Conservation (phyloP, 2,113 vertebrate species). For the Dunckerocampus dactyliophorus region DNA sequence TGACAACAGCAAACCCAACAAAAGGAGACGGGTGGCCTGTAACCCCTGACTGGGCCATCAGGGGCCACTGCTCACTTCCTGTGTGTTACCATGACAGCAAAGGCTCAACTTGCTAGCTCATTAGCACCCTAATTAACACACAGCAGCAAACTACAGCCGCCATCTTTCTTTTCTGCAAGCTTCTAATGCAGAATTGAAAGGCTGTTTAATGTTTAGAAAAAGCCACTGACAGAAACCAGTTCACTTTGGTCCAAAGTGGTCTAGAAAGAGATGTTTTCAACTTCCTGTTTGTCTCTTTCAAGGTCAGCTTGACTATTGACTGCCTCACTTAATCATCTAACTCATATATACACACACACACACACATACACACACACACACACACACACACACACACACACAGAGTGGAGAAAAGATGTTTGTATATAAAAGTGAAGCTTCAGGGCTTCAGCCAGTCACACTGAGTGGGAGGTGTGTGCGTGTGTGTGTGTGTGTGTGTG, state of each 20-base stretch:
- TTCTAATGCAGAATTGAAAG: too few relatives aligned
- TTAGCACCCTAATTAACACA: too few relatives aligned
- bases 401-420: slow-evolving; percentile 28
- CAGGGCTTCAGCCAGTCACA: slow-evolving; percentile 34
- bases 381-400: slow-evolving; percentile 10
- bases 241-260: neutral
- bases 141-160: too few relatives aligned
- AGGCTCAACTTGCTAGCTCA: too few relatives aligned
- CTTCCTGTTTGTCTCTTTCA: slow-evolving; percentile 27
- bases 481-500: slow-evolving; percentile 3
- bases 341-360: slow-evolving; percentile 5
- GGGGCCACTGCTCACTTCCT: too few relatives aligned
- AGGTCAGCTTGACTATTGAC: slow-evolving; percentile 32
- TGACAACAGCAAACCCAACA: too few relatives aligned
- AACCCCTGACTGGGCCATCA: too few relatives aligned
- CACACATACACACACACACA: slow-evolving; percentile 10
- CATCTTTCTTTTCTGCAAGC: too few relatives aligned
- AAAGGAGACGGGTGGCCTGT: too few relatives aligned
- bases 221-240: neutral
- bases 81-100: too few relatives aligned
- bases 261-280: neutral
- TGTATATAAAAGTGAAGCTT: slow-evolving; percentile 45
- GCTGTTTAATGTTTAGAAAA: too few relatives aligned
- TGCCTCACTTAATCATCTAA: slow-evolving; percentile 7
- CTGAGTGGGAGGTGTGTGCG: slow-evolving; percentile 52